Evolutionary conservation across 2,888 invertebrate species (phyloP).

Genomic region (Deroplatys truncata): DNA sequence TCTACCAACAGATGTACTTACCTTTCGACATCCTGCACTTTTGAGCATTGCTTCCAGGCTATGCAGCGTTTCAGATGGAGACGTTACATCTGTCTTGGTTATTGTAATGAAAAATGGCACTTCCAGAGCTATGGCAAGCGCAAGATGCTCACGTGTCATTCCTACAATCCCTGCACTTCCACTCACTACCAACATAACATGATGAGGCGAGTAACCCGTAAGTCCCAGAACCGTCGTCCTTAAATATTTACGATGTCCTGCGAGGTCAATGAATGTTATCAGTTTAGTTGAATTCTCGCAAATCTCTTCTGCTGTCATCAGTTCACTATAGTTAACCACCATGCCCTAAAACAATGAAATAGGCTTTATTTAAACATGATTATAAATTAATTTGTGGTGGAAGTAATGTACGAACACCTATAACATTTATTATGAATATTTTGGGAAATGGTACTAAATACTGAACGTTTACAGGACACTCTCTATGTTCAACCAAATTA

Average conservation of each 20-base stretch:
- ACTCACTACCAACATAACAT: constrained; percentile 82
- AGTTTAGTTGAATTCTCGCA: constrained; percentile 89
- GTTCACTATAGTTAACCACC: constrained; percentile 78
- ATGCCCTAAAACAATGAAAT: constrained; percentile 55
- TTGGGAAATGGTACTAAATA: no score
- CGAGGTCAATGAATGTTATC: constrained; percentile 91
- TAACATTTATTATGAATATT: no score
- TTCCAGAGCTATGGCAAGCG: constrained; percentile 72
- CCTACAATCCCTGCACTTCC: constrained; percentile 74
- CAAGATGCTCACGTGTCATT: constrained; percentile 88
- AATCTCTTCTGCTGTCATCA: constrained; percentile 90
- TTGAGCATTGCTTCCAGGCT: constrained; percentile 61
- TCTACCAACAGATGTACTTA: constrained; percentile 18
- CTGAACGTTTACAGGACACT: no score
- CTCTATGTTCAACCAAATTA: no score
- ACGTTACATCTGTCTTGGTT: constrained; percentile 81
- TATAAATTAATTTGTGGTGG: no score
- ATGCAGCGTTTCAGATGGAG: constrained; percentile 50
- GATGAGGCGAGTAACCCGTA: constrained; percentile 89
- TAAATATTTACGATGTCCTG: constrained; percentile 94
- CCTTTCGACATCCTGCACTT: constrained; percentile 58
- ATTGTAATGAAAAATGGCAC: constrained; percentile 91
- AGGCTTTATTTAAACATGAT: no score
- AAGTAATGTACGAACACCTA: no score
- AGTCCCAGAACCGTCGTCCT: constrained; percentile 92